These are phyloP conservation scores for Volucella inflata DNA, from an alignment of 2,888 invertebrate species.

Conservation along the genomic window DNA sequence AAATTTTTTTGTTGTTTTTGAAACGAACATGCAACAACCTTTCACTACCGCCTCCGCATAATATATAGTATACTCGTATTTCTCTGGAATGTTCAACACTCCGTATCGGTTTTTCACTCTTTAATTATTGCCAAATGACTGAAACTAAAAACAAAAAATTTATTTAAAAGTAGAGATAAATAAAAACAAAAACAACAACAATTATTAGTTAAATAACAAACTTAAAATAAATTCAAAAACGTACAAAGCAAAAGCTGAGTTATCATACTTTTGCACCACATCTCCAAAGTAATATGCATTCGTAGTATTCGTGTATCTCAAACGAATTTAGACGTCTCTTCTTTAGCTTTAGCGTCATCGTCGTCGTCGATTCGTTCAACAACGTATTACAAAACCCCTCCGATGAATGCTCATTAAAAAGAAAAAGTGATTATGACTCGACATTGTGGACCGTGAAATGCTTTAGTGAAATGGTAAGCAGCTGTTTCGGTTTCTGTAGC, in stretches of 20 bases:
- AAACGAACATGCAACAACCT: slow-evolving; percentile 53
- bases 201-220: slow-evolving; percentile 66
- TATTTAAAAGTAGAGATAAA: neutral
- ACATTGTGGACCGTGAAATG: slow-evolving; percentile 71
- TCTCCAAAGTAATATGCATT: slow-evolving; percentile 4
- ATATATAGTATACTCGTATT: slow-evolving; percentile 40
- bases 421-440: slow-evolving; percentile 75
- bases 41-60: slow-evolving; percentile 54
- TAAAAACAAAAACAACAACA: slow-evolving; percentile 16
- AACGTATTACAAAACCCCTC: slow-evolving; percentile 70
- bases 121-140: slow-evolving; percentile 43
- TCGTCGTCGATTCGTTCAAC: slow-evolving; percentile 31
- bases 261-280: slow-evolving; percentile 41
- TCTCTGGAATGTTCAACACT: slow-evolving; percentile 33
- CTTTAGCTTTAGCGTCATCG: neutral
- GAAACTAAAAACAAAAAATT: neutral
- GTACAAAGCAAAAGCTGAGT: slow-evolving; percentile 2
- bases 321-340: slow-evolving; percentile 42
- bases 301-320: neutral
- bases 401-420: slow-evolving; percentile 74
- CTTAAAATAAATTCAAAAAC: slow-evolving; percentile 39
- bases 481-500: slow-evolving; percentile 47
- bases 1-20: neutral
- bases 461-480: slow-evolving; percentile 69
- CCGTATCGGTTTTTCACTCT: slow-evolving; percentile 55